Base-by-base conservation (phyloP, 1,140 invertebrate genomes). In the Hormaphis cornu region DNA sequence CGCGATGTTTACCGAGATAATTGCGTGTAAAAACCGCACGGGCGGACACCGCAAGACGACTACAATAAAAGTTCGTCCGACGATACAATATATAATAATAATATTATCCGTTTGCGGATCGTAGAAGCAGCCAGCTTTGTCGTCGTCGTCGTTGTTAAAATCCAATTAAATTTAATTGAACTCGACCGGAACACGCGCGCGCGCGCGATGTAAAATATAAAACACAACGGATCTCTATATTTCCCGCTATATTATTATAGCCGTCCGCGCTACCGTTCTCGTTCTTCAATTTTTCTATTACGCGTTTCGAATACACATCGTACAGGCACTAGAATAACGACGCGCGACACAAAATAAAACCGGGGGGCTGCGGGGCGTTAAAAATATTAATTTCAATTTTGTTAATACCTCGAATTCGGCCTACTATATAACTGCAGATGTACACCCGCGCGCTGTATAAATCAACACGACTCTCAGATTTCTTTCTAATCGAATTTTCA, bases 131-230 rank as follows among this genome's bases (percentile, higher is more conserved):
- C 37, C 53, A 20, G 20, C 53, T 30, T 58, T 20, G 54, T 50
- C 14, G 44, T 46, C 30, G 5, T 50, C 22, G 48, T 58, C 16
- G 58, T 66, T 44, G 61, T 66, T 66, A 66, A 66, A 66, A 66
- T 66, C 61, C 61, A 66, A 66, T 66, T 66, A 66, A 66, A 66
- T 66, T 66, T 66, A 66, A 66, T 66, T 66, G 61, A 66, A 66
- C 18, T n/a, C 61, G 44, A 66, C 61, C 40, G 40, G 58, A 33
- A 66, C 42, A 66, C 61, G 58, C 35, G 42, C 18, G 18, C 42
- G 18, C 42, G n/a, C n/a, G n/a, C n/a, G n/a, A n/a, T n/a, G 54
- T 58, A 58, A 58, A 58, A 40, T 58, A 24, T 58, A 58, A n/a
- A 40, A 14, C 37, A 63, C 42, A 22, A 46, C 44, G 7, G 12